Base-by-base conservation (phyloP, 2,113 vertebrate species). In the Melanostigma gelatinosum region DNA sequence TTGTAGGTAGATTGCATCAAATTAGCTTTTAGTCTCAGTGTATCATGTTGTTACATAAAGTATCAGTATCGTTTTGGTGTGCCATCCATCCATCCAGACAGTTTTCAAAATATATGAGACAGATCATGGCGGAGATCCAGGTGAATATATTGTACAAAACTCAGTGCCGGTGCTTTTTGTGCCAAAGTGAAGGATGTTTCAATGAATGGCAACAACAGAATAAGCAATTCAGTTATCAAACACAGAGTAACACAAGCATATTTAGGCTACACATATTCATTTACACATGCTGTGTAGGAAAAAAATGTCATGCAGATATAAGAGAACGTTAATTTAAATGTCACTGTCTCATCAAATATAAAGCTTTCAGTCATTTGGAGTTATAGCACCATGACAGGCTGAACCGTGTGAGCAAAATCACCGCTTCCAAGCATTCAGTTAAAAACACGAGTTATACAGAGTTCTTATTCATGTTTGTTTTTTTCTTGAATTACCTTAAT, bases 231-330 rank as follows among this genome's bases (percentile, higher is more conserved):
- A 46, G 18, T 57, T 6, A 34, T 20, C 20, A 54, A 15, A 27
- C 22, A 46, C 46, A n/a, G 6, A n/a, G 29, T 69, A 18, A 32
- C 32, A 54, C 54, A 36, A 54, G 20, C 15, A n/a, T 55, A 70
- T 40, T 16, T 73, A 11, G 40, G 57, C 48, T 62, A 72, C 40
- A 40, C 15, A 12, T 62, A 44, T 77, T 54, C 29, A 46, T 63
- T 22, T 63, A 38, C 34, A 3, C 20, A 63, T 38, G 61, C 57
- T 73, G 11, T 58, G 20, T 58, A 58, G 55, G 8, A 38, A 63
- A 38, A 38, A 6, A 11, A 38, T 50, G 34, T 22, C 32, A 54
- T n/a, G 32, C 11, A 29, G 8, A 32, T 18, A n/a, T 44, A 15
- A 16, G n/a, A 38, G 4, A 27, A 20, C 29, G 15, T 15, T 46